phyloP scores from a whole-genome alignment of 2,113 vertebrate species.

The Choloepus hoffmanni region DNA sequence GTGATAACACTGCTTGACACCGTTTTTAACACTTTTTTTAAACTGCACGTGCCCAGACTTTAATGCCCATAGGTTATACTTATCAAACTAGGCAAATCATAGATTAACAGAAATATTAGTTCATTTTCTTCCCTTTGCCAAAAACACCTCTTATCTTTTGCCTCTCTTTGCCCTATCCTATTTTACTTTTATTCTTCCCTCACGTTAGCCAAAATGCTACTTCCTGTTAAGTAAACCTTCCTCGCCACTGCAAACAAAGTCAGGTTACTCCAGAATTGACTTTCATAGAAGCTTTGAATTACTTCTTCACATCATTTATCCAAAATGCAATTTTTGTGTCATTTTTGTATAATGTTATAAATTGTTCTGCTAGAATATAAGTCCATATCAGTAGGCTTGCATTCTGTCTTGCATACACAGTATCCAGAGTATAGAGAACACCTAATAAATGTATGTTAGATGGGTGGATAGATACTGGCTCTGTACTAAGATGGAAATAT shows the following conservation, averaged over 20 bases:
- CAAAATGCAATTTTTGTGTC: neutral
- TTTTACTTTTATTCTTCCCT: neutral
- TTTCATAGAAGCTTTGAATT: neutral
- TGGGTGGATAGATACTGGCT: neutral
- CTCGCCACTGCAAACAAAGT: neutral
- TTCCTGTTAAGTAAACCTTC: neutral
- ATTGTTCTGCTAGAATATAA: neutral
- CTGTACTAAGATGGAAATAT: neutral
- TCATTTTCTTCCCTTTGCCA: neutral
- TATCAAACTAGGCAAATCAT: neutral
- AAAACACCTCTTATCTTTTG: neutral
- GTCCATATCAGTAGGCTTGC: neutral
- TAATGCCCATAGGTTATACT: neutral
- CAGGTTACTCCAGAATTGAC: neutral
- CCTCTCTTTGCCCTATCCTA: accelerated
- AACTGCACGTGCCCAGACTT: neutral
- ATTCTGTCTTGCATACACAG: neutral
- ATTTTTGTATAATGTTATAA: neutral
- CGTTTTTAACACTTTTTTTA: neutral
- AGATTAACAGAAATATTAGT: neutral
- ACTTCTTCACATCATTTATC: neutral
- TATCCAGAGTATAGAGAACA: neutral
- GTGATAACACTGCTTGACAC: neutral
- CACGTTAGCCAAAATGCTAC: neutral
- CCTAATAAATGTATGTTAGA: neutral